phyloP scores from a whole-genome alignment of 2,888 invertebrate genomes.

The Hyles lineata region DNA sequence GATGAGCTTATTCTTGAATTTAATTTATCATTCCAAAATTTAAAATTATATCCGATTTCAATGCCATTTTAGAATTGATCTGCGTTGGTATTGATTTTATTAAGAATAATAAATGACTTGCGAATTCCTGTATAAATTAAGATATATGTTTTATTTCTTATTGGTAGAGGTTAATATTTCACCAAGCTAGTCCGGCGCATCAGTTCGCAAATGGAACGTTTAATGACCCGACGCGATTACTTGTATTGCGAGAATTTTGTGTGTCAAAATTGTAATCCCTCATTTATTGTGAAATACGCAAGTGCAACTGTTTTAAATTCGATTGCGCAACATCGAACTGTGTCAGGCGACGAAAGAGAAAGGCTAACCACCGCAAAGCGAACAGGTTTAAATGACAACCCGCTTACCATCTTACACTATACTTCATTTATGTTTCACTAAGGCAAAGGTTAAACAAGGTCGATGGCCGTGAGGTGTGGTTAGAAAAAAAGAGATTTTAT shows the following conservation, averaged over 20 bases:
- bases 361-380: constrained; percentile 39
- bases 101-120: not conserved
- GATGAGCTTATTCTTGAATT: not conserved
- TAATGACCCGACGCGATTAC: not conserved
- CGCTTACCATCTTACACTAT: not conserved
- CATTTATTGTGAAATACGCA: constrained; percentile 21
- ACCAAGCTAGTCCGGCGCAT: no score
- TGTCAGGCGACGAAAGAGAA: constrained; percentile 51
- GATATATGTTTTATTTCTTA: not conserved
- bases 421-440: not conserved
- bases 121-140: not conserved
- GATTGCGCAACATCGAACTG: constrained; percentile 41
- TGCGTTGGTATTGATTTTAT: not conserved
- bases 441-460: constrained; percentile 20
- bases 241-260: not conserved
- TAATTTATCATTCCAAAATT: not conserved
- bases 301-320: constrained; percentile 20
- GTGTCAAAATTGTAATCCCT: constrained; percentile 19
- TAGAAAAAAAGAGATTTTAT: not conserved
- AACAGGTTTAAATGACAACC: constrained; percentile 13
- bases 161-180: not conserved
- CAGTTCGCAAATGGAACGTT: not conserved
- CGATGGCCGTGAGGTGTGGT: constrained; percentile 2
- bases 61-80: not conserved
- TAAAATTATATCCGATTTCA: not conserved